Evolutionary conservation across 2,888 invertebrate species (phyloP).

Genomic region (Lasioglossum malachurum): DNA sequence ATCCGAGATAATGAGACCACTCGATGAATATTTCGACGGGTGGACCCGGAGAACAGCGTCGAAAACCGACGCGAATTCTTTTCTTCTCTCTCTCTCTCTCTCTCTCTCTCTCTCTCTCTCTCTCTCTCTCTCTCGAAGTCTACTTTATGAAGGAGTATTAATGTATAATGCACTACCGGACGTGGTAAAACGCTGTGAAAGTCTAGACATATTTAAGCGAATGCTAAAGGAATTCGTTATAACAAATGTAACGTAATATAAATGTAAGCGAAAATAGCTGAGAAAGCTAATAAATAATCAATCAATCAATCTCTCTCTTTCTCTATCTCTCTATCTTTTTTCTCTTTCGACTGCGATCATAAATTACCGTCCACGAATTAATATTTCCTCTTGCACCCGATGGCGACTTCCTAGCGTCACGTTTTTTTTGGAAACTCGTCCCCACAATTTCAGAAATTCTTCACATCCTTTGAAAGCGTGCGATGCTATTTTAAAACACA

Average conservation of each 20-base stretch:
- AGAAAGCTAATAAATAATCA: too few species aligned
- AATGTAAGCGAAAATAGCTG: too few species aligned
- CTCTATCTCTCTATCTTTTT: too few species aligned
- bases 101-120: too few species aligned
- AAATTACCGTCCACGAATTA: background rate
- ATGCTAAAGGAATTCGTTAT: too few species aligned
- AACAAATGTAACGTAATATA: too few species aligned
- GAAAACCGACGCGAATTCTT: background rate
- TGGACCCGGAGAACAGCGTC: background rate
- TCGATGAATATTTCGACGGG: slow-evolving; percentile 3
- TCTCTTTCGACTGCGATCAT: background rate
- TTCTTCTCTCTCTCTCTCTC: background rate
- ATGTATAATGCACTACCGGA: too few species aligned
- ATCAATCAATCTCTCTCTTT: too few species aligned
- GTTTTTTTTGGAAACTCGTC: background rate
- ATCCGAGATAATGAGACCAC: background rate
- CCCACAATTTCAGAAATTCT: background rate
- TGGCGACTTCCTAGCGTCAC: background rate
- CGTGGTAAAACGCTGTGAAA: too few species aligned
- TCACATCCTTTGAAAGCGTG: background rate
- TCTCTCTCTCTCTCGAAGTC: background rate
- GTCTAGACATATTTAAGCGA: too few species aligned
- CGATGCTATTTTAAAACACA: background rate
- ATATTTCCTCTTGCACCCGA: background rate
- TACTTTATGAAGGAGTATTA: too few species aligned